Conservation (phyloP, 2,797 vertebrate species). For the Epinephelus coioides region DNA sequence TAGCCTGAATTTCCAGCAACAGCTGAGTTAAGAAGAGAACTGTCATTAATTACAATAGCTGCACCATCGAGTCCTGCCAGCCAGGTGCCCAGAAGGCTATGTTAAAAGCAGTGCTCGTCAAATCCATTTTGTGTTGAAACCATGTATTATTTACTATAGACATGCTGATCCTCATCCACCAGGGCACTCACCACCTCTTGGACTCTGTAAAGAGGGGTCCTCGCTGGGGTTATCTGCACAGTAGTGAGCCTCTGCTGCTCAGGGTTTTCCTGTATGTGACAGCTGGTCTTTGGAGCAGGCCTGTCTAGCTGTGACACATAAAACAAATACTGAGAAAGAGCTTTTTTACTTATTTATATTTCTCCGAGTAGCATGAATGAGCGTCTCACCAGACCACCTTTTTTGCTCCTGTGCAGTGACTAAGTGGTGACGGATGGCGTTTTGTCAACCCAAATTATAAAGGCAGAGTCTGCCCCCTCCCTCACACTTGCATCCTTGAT, state of each 20-base stretch:
- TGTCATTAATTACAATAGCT: background rate
- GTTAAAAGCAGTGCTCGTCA: background rate
- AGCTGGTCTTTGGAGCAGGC: background rate
- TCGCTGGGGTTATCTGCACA: background rate
- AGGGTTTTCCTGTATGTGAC: background rate
- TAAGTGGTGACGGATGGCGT: background rate
- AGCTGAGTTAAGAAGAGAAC: background rate
- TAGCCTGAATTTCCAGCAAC: background rate
- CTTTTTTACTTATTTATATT: conserved; percentile 7
- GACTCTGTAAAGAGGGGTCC: background rate
- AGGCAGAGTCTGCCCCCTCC: background rate
- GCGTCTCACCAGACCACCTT: background rate
- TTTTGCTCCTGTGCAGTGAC: background rate
- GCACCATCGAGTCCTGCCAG: too few relatives aligned
- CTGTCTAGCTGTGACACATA: background rate
- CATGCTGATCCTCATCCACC: conserved; percentile 8
- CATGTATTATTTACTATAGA: background rate
- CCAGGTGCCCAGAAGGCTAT: too few relatives aligned
- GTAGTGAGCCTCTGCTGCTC: background rate
- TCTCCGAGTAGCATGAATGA: background rate
- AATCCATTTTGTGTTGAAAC: background rate
- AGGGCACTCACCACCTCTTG: background rate
- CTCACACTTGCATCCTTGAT: too few relatives aligned
- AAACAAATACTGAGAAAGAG: background rate
- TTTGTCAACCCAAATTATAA: background rate